Base-by-base conservation (phyloP, 2,888 invertebrate species). In the Eupithecia abbreviata region DNA sequence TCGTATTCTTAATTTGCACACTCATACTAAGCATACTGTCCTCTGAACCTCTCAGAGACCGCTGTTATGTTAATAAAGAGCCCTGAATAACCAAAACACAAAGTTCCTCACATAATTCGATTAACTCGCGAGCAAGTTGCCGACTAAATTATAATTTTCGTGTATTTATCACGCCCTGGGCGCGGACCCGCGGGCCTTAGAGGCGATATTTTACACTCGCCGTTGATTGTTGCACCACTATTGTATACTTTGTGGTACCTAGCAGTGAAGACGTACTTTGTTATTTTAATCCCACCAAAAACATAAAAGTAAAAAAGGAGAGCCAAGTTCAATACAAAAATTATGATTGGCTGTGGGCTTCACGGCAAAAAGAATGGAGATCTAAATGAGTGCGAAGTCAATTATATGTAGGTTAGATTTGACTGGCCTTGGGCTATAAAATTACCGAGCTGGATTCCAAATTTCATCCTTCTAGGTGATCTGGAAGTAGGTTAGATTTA, bases 61-160 rank as follows among this genome's bases (percentile, higher is more conserved):
- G 41, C 66, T 66, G 55, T 72, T 77, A 77, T 73, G 67, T 73
- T 75, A 78, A 78, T 78, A 78, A 75, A 78, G 75, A 73, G 77
- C 30, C 68, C 69, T 55, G 69, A 77, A 73, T 70, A 72, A 70
- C 75, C 73, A 42, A 77, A 77, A 73, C 55, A 76, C 78, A 74
- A 73, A 76, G 78, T 76, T 77, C 66, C 72, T 73, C 77, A 72
- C 81, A 81, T 81, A 77, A 81, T 79, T 79, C 81, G 79, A 81
- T 81, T 81, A 81, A 75, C 77, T 51, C 74, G 74, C 65, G 73
- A 71, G 67, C 77, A 77, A 79, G 72, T 77, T 80, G 79, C 72
- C 77, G 72, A 76, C 75, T 77, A 78, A 77, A 79, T 79, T 81
- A 78, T 81, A 78, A 81, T 81, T 78, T 78, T 77, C 70, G 58